These are phyloP conservation scores for Pseudopipra pipra DNA, from an alignment of 2,113 vertebrate species.

Conservation along the genomic window DNA sequence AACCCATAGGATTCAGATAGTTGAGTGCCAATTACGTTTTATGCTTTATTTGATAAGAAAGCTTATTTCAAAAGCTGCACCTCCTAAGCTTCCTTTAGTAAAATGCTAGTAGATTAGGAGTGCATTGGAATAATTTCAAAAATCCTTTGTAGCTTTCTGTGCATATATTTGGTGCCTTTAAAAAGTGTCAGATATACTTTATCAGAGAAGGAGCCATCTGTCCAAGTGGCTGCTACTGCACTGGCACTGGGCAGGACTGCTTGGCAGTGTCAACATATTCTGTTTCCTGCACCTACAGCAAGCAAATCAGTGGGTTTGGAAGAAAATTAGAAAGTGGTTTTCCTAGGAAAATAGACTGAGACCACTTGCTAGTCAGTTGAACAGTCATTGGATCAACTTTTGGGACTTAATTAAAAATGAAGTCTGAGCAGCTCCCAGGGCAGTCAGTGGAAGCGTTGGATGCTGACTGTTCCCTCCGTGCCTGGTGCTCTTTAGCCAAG, in stretches of 20 bases:
- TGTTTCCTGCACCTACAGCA: background rate
- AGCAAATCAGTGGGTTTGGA: background rate
- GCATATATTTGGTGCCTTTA: background rate
- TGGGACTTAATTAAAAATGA: background rate
- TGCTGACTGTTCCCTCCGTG: background rate
- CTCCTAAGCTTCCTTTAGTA: background rate
- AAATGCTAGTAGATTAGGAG: background rate
- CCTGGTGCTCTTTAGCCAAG: background rate
- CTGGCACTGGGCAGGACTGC: background rate
- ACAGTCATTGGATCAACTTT: background rate
- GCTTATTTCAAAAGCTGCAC: background rate
- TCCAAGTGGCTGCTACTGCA: background rate
- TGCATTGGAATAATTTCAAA: background rate
- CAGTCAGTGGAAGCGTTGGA: background rate
- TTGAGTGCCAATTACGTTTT: background rate
- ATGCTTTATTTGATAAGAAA: background rate
- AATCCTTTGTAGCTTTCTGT: background rate
- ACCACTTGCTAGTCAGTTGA: background rate
- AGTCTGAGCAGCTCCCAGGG: background rate
- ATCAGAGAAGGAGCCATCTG: background rate
- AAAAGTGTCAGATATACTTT: background rate
- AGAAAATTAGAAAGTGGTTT: background rate
- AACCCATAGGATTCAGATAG: background rate
- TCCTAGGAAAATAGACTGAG: background rate
- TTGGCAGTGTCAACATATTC: background rate